Percentiles rank a stretch among this genome's conserved stretches.
phyloP scores from a whole-genome alignment of 2,113 vertebrate species.

The Seriola quinqueradiata region DNA sequence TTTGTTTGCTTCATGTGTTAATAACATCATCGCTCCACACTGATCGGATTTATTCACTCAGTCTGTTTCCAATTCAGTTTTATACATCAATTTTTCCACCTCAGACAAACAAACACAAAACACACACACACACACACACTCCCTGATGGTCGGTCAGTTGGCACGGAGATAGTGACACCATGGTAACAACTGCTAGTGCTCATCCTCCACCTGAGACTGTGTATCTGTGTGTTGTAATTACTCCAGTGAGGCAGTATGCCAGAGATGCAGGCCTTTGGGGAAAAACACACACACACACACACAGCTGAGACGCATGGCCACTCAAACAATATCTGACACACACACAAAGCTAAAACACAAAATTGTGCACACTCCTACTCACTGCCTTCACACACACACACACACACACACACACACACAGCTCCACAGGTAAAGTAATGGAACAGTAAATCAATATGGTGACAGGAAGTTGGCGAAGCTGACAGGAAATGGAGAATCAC shows the following conservation, averaged over 20 bases:
- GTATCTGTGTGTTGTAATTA: conserved; percentile 25
- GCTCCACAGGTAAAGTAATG: conserved; percentile 42
- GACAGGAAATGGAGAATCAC: conserved; percentile 52
- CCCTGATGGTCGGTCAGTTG: background rate
- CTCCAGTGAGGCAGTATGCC: background rate
- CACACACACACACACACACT: conserved; percentile 19
- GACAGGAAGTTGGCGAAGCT: conserved; percentile 47
- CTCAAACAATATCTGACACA: conserved; percentile 1
- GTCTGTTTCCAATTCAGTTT: too few species aligned
- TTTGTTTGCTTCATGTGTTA: too few species aligned
- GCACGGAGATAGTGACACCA: conserved; percentile 4
- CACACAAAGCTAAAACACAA: background rate
- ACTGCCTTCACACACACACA: background rate
- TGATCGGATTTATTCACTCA: too few species aligned
- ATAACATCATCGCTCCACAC: too few species aligned
- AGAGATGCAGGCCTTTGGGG: background rate
- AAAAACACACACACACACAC: background rate
- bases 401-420: conserved; percentile 15
- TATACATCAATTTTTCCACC: too few species aligned
- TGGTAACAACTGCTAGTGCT: conserved; percentile 36
- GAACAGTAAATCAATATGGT: conserved; percentile 51
- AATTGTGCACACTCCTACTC: background rate
- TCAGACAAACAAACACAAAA: too few species aligned
- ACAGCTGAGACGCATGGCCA: background rate
- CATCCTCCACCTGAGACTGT: conserved; percentile 23